Evolutionary conservation across 2,113 vertebrate species (phyloP).

Genomic region (Prunella himalayana): DNA sequence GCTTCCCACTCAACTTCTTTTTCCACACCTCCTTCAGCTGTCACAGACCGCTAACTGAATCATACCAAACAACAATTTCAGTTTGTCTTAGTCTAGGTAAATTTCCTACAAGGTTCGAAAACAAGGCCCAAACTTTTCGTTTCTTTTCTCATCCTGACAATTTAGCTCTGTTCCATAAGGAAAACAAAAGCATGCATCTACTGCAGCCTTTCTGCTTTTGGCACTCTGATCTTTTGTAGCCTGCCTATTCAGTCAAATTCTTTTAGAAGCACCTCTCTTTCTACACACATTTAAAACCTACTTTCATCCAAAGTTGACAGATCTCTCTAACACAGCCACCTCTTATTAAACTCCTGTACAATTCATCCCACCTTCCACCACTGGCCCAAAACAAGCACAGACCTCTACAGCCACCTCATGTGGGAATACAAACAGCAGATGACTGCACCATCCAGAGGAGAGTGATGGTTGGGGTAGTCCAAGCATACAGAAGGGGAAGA

Average conservation of each 20-base stretch:
- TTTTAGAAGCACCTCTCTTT: not conserved
- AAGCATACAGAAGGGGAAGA: not conserved
- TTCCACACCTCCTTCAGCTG: not conserved
- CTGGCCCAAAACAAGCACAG: not conserved
- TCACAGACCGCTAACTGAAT: not conserved
- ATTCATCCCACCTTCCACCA: not conserved
- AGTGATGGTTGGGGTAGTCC: accelerated
- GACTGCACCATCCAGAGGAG: accelerated
- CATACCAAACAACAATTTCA: not conserved
- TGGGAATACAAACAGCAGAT: not conserved
- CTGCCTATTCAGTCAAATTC: not conserved
- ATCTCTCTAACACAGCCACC: not conserved
- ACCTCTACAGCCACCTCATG: not conserved
- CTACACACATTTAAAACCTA: not conserved
- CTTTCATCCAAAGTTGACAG: not conserved
- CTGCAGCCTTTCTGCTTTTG: not conserved
- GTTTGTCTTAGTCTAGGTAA: not conserved
- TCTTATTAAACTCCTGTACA: not conserved
- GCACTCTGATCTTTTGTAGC: not conserved
- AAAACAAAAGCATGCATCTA: not conserved
- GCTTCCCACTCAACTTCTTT: not conserved
- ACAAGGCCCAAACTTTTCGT: not conserved
- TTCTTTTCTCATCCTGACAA: not conserved
- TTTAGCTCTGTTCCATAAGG: not conserved
- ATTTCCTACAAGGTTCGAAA: not conserved